These are phyloP conservation scores for Drosophila anomalata DNA, from an alignment of 2,888 invertebrate species.

Conservation along the genomic window DNA sequence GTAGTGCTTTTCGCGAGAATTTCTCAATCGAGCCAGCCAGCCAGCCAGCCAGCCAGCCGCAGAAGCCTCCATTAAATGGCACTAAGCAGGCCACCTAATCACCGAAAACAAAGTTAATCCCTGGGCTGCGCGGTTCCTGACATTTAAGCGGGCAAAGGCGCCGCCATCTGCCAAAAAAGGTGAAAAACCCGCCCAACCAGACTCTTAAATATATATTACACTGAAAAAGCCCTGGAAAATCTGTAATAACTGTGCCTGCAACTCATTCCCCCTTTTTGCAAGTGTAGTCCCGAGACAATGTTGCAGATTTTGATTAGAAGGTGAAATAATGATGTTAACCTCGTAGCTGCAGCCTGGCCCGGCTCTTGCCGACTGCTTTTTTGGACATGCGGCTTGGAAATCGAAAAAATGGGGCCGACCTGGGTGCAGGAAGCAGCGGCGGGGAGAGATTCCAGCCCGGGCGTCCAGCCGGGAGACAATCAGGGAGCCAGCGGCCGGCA, in stretches of 20 bases:
- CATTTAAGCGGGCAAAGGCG: constrained; percentile 72
- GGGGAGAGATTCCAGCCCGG: constrained; percentile 6
- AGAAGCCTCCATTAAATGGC: constrained; percentile 27
- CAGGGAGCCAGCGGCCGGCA: constrained; percentile 50
- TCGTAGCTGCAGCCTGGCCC: constrained; percentile 44
- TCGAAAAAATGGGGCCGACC: constrained; percentile 61
- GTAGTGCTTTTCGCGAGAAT: neutral
- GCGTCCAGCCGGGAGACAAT: constrained; percentile 24
- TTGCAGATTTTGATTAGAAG: constrained; percentile 76
- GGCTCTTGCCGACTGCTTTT: constrained; percentile 35
- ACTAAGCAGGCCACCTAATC: constrained; percentile 39
- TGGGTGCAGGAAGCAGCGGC: constrained; percentile 15
- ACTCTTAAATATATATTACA: constrained; percentile 9
- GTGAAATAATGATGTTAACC: constrained; percentile 81
- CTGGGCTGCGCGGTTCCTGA: constrained; percentile 52
- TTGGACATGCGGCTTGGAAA: constrained; percentile 45
- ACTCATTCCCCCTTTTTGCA: neutral
- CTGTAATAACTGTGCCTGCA: neutral
- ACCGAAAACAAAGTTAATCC: constrained; percentile 11
- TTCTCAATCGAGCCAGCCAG: constrained; percentile 8
- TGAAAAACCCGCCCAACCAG: constrained; percentile 25
- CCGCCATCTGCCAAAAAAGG: constrained; percentile 43
- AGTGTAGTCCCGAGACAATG: constrained; percentile 45
- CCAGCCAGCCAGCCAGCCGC: constrained; percentile 11
- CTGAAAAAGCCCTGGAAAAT: constrained; percentile 4